A percentile compares a stretch with the other conserved stretches of the same genome.
Conservation (phyloP, 1,140 invertebrate genomes). For the Mylabris phalerata region DNA sequence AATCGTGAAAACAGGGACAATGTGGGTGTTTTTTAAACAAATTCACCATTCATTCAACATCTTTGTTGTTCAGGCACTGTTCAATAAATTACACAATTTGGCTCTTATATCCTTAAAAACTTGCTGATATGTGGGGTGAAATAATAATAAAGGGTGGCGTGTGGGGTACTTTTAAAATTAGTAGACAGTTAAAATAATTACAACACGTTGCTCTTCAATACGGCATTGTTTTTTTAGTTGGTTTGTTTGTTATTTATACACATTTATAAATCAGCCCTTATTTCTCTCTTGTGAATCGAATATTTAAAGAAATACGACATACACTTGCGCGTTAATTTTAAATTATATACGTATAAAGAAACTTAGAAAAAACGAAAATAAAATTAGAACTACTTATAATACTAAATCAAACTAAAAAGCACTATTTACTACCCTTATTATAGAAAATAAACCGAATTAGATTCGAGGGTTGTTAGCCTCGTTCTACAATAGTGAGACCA, state of each 20-base stretch:
- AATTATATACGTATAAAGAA: conserved; percentile 3
- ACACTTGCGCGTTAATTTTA: conserved; percentile 11
- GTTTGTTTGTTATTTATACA: conserved; percentile 17
- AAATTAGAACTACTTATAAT: background rate
- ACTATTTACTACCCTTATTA: background rate
- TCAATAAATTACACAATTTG: conserved; percentile 5
- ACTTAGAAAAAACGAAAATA: background rate
- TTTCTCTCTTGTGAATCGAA: conserved; percentile 34
- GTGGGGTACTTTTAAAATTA: background rate
- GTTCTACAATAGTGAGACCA: no score
- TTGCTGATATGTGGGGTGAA: conserved; percentile 5
- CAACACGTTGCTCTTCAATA: conserved; percentile 17
- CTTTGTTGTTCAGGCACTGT: conserved; percentile 5
- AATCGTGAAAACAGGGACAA: no score
- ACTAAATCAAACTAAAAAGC: background rate
- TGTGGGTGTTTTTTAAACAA: background rate
- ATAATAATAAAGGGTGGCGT: background rate
- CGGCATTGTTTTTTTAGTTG: background rate
- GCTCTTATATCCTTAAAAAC: conserved; percentile 8
- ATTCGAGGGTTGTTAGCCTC: background rate
- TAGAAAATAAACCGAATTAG: conserved; percentile 1
- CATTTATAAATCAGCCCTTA: conserved; percentile 34
- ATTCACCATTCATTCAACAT: conserved; percentile 2
- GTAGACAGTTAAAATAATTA: conserved; percentile 23
- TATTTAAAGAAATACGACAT: conserved; percentile 29